Evolutionary conservation across 1,140 invertebrate species (phyloP).

Genomic region (Rhizoglyphus robini): DNA sequence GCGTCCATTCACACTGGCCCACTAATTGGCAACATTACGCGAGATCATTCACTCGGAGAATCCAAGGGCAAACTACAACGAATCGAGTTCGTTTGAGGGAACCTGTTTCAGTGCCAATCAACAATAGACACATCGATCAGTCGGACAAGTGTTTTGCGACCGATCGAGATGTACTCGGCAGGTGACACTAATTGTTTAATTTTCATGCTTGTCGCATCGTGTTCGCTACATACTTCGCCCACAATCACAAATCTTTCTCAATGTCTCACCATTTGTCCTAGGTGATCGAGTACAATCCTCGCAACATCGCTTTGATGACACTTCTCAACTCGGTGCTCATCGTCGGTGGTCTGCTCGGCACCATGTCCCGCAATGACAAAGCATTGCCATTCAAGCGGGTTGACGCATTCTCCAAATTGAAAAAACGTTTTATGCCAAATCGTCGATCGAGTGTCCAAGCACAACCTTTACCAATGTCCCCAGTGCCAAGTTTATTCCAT

Average conservation of each 20-base stretch:
- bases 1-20: no score
- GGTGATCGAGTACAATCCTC: slow-evolving; percentile 13
- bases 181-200: no score
- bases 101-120: no score
- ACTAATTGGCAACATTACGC: neutral
- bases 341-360: slow-evolving; percentile 1
- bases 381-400: neutral
- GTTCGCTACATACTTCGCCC: no score
- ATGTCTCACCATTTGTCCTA: neutral
- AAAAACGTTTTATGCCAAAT: neutral
- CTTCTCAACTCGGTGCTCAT: slow-evolving; percentile 4
- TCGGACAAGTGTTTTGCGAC: no score
- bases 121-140: no score
- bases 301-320: slow-evolving; percentile 8
- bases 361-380: neutral
- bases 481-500: neutral
- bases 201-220: no score
- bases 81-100: no score
- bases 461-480: neutral
- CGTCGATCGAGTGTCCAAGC: neutral
- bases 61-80: no score
- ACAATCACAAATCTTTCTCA: neutral
- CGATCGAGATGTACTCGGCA: no score
- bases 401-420: neutral
- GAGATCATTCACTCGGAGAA: neutral